Base-by-base conservation (phyloP, 2,888 invertebrate genomes). In the Melangyna quadrimaculata region DNA sequence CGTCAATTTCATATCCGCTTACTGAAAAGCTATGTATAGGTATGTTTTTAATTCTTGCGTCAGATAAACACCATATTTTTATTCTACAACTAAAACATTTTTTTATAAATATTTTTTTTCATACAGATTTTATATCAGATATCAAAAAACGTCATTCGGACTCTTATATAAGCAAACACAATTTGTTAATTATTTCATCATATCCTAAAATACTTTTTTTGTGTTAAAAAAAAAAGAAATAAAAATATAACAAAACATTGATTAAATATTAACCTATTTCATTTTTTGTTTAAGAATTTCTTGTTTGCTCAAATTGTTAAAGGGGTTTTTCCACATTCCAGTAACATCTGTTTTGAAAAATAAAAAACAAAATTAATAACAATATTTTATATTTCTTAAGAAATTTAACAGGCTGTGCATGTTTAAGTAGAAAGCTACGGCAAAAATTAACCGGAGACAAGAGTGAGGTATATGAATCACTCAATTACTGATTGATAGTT, bases 301-400 rank as follows among this genome's bases (percentile, higher is more conserved):
- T 27, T 65, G 29, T 65, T 65, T 65, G 19, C 45, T 19, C 12
- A 17, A 10, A 14, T 65, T 14, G 65, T 4, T 17, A 19, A 65
- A 29, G 65, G 65, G 65, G 29, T 40, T 65, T 65, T 65, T 32
- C 45, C 43, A 65, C 29, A 65, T 65, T 65, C 65, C 45, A 51
- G 14, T 17, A 0, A 27, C 6, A 17, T 65, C 45, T 65, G 65
- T 45, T 65, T 65, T 65, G 29, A 59, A 35, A 27, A 17, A 12
- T n/a, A 32, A 19, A n/a, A 29, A 17, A 17, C 2, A 37, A 10
- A 27, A 40, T 9, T 6, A 12, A 12, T n/a, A 22, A 61, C 2
- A 27, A 40, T 2, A 61, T 5, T 53, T 6, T 22, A 14, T 48
- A 24, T 14, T 9, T 43, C 9, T 2, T n/a, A 43, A 6, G 5